phyloP scores from a whole-genome alignment of 2,113 vertebrate species.

The Erythrolamprus reginae region DNA sequence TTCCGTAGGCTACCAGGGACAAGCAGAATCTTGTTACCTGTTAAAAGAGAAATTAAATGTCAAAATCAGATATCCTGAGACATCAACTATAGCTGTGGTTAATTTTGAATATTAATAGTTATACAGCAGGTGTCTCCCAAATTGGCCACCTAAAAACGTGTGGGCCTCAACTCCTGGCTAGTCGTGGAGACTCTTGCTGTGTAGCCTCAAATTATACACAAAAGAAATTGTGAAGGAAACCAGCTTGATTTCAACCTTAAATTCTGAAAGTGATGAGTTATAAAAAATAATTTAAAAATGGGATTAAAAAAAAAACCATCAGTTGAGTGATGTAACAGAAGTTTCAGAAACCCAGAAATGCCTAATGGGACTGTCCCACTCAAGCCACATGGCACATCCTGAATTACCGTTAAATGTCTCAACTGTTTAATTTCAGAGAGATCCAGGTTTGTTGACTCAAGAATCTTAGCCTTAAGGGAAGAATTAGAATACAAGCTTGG shows the following conservation, averaged over 20 bases:
- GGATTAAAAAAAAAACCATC: neutral
- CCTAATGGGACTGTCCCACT: neutral
- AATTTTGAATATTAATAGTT: neutral
- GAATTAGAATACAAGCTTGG: neutral
- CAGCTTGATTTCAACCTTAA: neutral
- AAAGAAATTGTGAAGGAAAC: neutral
- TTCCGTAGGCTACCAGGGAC: neutral
- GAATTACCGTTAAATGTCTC: neutral
- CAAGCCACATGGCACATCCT: neutral
- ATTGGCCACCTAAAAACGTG: neutral
- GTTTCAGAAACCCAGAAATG: neutral
- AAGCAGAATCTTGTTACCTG: neutral
- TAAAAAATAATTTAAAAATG: neutral
- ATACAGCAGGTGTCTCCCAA: neutral
- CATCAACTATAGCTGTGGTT: too few relatives aligned
- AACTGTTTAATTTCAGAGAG: neutral
- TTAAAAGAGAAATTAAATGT: neutral
- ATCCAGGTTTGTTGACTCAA: neutral
- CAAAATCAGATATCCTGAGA: neutral
- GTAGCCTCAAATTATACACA: neutral
- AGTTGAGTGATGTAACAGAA: neutral
- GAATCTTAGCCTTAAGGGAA: neutral
- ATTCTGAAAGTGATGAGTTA: neutral
- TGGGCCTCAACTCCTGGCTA: neutral
- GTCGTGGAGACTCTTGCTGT: too few relatives aligned